A percentile compares a stretch with the other conserved stretches of the same genome.
These are phyloP conservation scores for Platorchestia sp. DNA, from an alignment of 1,140 invertebrate genomes.

Conservation along the genomic window DNA sequence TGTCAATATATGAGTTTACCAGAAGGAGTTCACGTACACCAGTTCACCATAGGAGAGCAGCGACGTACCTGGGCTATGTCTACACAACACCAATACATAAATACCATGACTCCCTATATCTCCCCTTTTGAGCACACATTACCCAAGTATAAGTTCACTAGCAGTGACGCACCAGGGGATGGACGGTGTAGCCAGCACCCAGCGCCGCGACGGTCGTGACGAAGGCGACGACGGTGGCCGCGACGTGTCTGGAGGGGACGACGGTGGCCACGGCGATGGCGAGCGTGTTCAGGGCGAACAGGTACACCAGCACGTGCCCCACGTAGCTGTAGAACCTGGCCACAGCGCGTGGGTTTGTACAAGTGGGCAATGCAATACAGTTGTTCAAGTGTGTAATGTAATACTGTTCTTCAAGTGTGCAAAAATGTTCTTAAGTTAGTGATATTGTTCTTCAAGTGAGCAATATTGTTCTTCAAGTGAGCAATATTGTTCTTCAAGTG, in stretches of 20 bases:
- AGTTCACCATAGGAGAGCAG: too few relatives aligned
- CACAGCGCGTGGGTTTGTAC: too few relatives aligned
- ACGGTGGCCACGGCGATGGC: constrained; percentile 79
- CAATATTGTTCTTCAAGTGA: too few relatives aligned
- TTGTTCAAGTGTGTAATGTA: too few relatives aligned
- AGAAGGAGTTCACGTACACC: too few relatives aligned
- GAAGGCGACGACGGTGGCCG: constrained; percentile 68
- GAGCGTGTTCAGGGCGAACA: constrained; percentile 80
- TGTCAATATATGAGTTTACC: too few relatives aligned
- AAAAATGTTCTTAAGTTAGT: too few relatives aligned
- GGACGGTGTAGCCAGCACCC: constrained; percentile 77
- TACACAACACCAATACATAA: not conserved
- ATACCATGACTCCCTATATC: not conserved
- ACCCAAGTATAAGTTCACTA: not conserved
- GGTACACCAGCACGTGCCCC: constrained; percentile 84
- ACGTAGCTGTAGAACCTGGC: constrained; percentile 81
- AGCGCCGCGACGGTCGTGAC: constrained; percentile 78
- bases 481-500: too few relatives aligned
- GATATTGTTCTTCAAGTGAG: too few relatives aligned
- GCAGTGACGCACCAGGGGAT: constrained; percentile 58
- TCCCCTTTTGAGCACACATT: not conserved
- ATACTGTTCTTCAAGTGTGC: too few relatives aligned
- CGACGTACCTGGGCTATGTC: too few relatives aligned
- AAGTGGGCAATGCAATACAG: too few relatives aligned
- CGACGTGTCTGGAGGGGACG: constrained; percentile 74